Base-by-base conservation (phyloP, 2,888 invertebrate species). In the Noctua fimbriata region DNA sequence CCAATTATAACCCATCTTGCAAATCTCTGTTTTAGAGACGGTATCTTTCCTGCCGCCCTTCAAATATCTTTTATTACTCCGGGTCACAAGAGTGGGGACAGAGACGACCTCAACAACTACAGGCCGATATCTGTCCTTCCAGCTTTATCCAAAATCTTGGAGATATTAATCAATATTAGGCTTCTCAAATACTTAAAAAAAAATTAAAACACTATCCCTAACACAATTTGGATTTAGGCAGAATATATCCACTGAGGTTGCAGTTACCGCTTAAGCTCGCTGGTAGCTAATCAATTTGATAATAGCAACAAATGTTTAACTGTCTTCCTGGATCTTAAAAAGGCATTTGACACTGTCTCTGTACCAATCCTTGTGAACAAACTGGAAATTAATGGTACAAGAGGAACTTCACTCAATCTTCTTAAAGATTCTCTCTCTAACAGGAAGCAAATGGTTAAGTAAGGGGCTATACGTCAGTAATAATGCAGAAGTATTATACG, bases 151-250 rank as follows among this genome's bases (percentile, higher is more conserved):
- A 69, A 44, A 28, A 28, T 18, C 10, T 49, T 49, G 5, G 18
- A 49, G 49, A 49, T 6, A 49, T 49, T 67, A 44, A n/a, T 44
- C 10, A 44, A 44, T 44, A 44, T n/a, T n/a, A 28, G 67, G 67
- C 67, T n/a, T 44, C 44, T 69, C 2, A 69, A 69, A n/a, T 10
- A 47, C n/a, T 9, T 44, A 44, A 2, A n/a, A 3, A n/a, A 67
- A 44, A n/a, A 41, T n/a, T 18, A 32, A 32, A 41, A n/a, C 18
- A 21, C 5, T 28, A 10, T 28, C 18, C 5, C 47, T 28, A 47
- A 6, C 69, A 28, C 21, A 69, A 47, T 28, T 69, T 49, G 14
- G 69, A 69, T 69, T 69, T 69, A 69, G 47, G 28, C 14, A 32
- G 47, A 69, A 69, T 49, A 69, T 49, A 28, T 32, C 14, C 21